Evolutionary conservation across 2,888 invertebrate genomes (phyloP).

Genomic region (Spicauda simplicius): DNA sequence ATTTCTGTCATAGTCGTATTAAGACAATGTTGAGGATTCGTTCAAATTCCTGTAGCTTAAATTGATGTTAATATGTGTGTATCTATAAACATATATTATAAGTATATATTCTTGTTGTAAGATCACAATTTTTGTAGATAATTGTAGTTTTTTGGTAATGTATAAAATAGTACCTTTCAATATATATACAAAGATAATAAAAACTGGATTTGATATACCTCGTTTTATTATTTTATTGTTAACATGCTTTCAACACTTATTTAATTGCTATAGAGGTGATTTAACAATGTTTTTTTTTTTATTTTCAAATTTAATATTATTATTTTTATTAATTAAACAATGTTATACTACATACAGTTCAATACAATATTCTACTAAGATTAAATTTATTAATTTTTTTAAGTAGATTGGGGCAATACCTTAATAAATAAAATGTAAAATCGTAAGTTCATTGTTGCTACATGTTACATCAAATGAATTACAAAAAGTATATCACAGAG

Average conservation of each 20-base stretch:
- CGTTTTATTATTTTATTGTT: slow-evolving; percentile 32
- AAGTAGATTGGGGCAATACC: neutral
- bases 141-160: slow-evolving; percentile 22
- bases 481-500: slow-evolving; percentile 52
- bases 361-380: neutral
- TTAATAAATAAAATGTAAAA: neutral
- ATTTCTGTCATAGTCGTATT: no score
- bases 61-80: no score
- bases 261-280: no score
- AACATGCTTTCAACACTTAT: no score
- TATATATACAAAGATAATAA: slow-evolving; percentile 22
- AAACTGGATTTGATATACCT: slow-evolving; percentile 29
- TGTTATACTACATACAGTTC: neutral
- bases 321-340: neutral
- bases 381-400: neutral
- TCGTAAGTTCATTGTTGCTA: neutral
- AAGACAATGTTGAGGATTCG: no score
- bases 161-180: slow-evolving; percentile 17
- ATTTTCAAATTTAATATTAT: no score
- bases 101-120: neutral
- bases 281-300: no score
- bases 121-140: slow-evolving; percentile 21
- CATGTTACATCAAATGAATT: neutral
- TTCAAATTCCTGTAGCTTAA: no score
- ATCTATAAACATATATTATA: neutral